A percentile compares a stretch with the other conserved stretches of the same genome.
Conservation (phyloP, 2,113 vertebrate species). For the Hemicordylus capensis region DNA sequence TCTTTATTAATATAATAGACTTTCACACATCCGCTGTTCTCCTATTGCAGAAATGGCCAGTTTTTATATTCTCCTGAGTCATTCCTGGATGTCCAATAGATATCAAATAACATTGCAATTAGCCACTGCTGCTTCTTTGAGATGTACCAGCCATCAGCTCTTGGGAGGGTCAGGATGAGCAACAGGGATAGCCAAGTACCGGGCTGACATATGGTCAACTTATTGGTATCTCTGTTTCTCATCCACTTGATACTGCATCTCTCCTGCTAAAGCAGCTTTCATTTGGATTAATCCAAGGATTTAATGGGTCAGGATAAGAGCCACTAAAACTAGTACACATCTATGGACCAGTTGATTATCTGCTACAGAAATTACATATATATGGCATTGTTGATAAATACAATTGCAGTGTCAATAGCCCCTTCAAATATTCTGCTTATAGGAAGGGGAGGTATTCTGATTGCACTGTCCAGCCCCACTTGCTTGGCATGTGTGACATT, state of each 20-base stretch:
- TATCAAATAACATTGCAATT: background rate
- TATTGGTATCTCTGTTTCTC: background rate
- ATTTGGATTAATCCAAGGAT: too few relatives aligned
- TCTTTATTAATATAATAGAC: too few relatives aligned
- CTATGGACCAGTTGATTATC: background rate
- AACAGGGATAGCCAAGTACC: background rate
- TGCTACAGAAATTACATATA: background rate
- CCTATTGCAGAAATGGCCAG: too few relatives aligned
- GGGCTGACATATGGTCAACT: background rate
- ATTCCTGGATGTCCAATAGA: background rate
- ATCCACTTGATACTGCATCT: background rate
- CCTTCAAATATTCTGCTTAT: background rate
- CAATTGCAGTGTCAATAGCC: background rate
- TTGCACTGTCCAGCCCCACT: background rate
- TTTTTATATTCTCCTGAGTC: too few relatives aligned
- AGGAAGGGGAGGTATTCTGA: background rate
- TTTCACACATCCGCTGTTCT: too few relatives aligned
- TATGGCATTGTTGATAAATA: background rate
- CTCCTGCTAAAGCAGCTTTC: background rate
- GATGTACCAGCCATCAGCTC: background rate
- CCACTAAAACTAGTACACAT: background rate
- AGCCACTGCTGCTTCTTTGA: background rate
- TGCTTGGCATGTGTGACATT: background rate
- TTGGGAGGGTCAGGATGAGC: background rate
- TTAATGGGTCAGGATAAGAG: background rate